Base-by-base conservation (phyloP, 2,113 vertebrate genomes). In the Cairina moschata region DNA sequence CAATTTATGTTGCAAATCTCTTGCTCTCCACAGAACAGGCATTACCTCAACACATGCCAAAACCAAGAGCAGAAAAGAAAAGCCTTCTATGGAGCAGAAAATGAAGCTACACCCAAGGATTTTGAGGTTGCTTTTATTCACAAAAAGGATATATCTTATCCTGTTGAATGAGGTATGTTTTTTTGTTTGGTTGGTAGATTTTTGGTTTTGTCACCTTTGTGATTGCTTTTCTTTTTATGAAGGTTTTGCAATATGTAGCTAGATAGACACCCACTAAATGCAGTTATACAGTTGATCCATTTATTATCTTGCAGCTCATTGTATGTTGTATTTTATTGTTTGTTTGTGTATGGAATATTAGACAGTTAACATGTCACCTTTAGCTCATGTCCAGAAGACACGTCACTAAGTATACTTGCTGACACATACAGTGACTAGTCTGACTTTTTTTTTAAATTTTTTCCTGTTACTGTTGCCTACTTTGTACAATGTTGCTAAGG, bases 111-210 rank as follows among this genome's bases (percentile, higher is more conserved):
- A 11, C 4, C 23, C 18, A 2, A 0, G 13, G 62, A 11, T 6
- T 90, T 65, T 2, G 6, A 62, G 8, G 29, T 20, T 4, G 2
- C 17, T 84, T 89, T 59, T 7, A 13, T 9, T 74, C 62, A 23
- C 9, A 40, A 29, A 67, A 3, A 13, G 3, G 0, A 8, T 52
- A 14, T 13, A 31, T 2, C 1, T 81, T 4, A 6, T 48, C n/a
- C 17, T 66, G 65, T 69, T 72, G 59, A 63, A 63, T 28, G 34
- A 63, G 36, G 7, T 14, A 29, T 13, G 50, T 52, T 68, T 34
- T 6, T 66, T 40, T 65, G 62, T 65, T 62, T 63, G 23, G 26
- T n/a, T 36, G 6, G n/a, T 28, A n/a, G 2, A 22, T 71, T 7
- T 54, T 91, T 84, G 31, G 29, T 67, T 63, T 80, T 81, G 31